Percentiles rank a stretch among this genome's conserved stretches.
phyloP scores from a whole-genome alignment of 2,888 invertebrate genomes.

The Thumatha senex region DNA sequence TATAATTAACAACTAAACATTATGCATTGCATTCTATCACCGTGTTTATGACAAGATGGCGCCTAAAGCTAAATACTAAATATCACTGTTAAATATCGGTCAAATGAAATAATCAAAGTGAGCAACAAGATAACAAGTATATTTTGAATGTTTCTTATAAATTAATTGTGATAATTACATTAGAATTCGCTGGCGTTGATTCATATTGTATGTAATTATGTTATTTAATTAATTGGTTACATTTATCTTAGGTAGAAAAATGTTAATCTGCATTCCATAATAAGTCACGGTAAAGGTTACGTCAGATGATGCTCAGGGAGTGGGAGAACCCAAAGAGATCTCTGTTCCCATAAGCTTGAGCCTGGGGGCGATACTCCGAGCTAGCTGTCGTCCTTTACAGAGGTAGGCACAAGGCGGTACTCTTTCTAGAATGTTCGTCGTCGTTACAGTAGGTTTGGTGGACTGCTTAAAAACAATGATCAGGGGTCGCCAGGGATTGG shows the following conservation, averaged over 20 bases:
- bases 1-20: conserved; percentile 61
- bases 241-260: not conserved
- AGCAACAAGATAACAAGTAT: conserved; percentile 32
- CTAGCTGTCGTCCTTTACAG: too few relatives aligned
- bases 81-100: conserved; percentile 43
- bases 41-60: conserved; percentile 44
- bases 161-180: conserved; percentile 27
- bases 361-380: too few relatives aligned
- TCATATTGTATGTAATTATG: conserved; percentile 22
- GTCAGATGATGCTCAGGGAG: too few relatives aligned
- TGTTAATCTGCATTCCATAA: too few relatives aligned
- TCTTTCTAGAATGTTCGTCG: too few relatives aligned
- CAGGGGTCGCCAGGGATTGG: too few relatives aligned
- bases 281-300: too few relatives aligned
- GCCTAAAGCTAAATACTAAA: conserved; percentile 54
- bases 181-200: conserved; percentile 19
- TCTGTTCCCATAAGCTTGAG: too few relatives aligned
- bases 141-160: conserved; percentile 27
- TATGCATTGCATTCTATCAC: conserved; percentile 47
- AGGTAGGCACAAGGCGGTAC: too few relatives aligned
- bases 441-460: too few relatives aligned
- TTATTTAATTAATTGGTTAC: conserved; percentile 9
- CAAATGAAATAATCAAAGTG: conserved; percentile 33
- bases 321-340: too few relatives aligned
- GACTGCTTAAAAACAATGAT: too few relatives aligned